phyloP scores from a whole-genome alignment of 2,113 vertebrate species.

The Cichladusa arquata region DNA sequence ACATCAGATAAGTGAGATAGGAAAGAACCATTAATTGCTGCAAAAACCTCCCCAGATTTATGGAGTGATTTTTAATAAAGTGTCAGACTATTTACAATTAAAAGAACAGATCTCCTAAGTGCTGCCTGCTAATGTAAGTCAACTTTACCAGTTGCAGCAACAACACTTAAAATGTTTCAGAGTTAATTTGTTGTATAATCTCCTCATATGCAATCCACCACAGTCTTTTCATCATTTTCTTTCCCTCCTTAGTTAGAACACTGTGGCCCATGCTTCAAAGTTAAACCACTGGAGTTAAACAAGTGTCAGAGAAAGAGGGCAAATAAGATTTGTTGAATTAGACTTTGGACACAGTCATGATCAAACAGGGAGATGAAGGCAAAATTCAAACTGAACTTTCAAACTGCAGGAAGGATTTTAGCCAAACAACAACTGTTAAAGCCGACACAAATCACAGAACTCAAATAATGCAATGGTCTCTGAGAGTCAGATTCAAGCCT shows the following conservation, averaged over 20 bases:
- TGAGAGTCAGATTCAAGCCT: neutral
- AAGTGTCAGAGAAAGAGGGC: neutral
- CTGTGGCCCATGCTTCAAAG: neutral
- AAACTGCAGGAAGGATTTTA: neutral
- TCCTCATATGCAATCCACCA: neutral
- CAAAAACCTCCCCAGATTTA: neutral
- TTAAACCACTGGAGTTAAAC: neutral
- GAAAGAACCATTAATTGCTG: neutral
- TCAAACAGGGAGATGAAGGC: neutral
- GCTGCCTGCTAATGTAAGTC: neutral
- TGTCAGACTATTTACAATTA: neutral
- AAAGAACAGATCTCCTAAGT: neutral
- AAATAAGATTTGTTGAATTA: constrained; percentile 7
- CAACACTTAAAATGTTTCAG: neutral
- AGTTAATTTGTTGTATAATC: neutral
- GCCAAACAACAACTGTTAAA: neutral
- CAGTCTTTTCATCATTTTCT: neutral
- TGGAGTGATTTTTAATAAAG: neutral
- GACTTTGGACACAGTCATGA: neutral
- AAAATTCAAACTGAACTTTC: neutral
- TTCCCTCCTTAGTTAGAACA: neutral
- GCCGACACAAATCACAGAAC: neutral
- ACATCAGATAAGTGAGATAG: neutral
- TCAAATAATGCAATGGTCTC: neutral
- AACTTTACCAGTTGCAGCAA: neutral